Percentiles rank a stretch among this genome's conserved stretches.
Conservation (phyloP, 2,797 vertebrate species). For the Labeo calbasu region DNA sequence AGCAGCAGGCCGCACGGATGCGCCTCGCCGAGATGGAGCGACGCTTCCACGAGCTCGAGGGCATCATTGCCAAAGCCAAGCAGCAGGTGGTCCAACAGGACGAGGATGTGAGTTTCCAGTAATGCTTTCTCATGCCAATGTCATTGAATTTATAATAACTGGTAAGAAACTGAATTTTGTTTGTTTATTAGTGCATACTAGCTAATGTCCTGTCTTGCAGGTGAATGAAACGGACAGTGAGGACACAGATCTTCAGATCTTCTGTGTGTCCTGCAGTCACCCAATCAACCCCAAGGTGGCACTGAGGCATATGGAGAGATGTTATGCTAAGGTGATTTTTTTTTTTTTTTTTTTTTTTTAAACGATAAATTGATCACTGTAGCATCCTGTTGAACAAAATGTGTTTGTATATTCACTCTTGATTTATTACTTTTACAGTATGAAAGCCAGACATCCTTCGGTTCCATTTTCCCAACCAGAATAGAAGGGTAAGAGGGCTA, state of each 20-base stretch:
- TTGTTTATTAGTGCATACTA: neutral
- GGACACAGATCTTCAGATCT: slow-evolving; percentile 93
- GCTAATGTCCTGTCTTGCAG: slow-evolving; percentile 64
- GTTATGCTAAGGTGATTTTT: slow-evolving; percentile 88
- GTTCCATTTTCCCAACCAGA: slow-evolving; percentile 92
- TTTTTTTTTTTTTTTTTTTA: too few species aligned
- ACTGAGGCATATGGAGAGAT: slow-evolving; percentile 93
- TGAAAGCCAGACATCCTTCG: slow-evolving; percentile 94
- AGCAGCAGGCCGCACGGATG: slow-evolving; percentile 90
- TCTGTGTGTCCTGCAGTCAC: slow-evolving; percentile 94
- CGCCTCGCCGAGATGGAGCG: slow-evolving; percentile 94
- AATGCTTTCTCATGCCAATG: neutral
- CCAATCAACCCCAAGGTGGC: slow-evolving; percentile 94
- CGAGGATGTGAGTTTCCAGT: slow-evolving; percentile 82
- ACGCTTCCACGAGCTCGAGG: slow-evolving; percentile 92
- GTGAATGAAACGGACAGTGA: slow-evolving; percentile 91
- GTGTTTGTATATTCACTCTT: neutral
- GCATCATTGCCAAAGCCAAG: slow-evolving; percentile 91
- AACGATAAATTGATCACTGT: too few species aligned
- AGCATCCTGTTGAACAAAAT: neutral
- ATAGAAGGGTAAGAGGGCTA: slow-evolving; percentile 88
- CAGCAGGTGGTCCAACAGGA: slow-evolving; percentile 91
- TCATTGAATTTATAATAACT: neutral
- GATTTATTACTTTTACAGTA: slow-evolving; percentile 75
- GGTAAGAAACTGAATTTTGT: too few species aligned